These are phyloP conservation scores for Ornithorhynchus anatinus DNA, from an alignment of 2,113 vertebrate species.

Conservation along the genomic window DNA sequence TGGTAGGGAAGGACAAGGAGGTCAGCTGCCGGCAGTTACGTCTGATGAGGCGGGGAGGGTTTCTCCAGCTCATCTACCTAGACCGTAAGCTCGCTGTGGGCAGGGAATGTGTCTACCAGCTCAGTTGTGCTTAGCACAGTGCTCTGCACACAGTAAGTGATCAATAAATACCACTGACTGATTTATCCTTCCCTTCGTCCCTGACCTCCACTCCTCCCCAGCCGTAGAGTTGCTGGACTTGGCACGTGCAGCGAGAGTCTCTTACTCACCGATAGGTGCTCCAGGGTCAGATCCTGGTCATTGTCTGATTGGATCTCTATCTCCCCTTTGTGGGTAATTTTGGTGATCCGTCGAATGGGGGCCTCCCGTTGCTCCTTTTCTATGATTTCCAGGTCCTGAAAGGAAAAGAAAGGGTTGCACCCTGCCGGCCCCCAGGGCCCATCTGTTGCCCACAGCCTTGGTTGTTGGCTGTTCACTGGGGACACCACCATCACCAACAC, in stretches of 20 bases:
- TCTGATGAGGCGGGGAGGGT: too few species aligned
- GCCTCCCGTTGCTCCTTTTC: constrained; percentile 49
- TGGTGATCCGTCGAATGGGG: constrained; percentile 25
- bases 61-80: not conserved
- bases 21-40: too few species aligned
- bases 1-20: not conserved
- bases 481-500: too few species aligned
- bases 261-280: constrained; percentile 59
- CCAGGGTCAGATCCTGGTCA: constrained; percentile 53
- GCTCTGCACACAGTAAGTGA: not conserved
- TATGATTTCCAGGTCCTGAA: constrained; percentile 56
- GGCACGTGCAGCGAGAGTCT: not conserved
- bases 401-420: not conserved
- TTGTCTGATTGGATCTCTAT: constrained; percentile 55
- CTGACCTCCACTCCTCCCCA: not conserved
- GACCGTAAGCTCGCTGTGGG: too few species aligned
- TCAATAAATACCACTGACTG: not conserved
- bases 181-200: not conserved
- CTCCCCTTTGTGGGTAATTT: constrained; percentile 69
- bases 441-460: too few species aligned
- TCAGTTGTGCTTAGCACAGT: too few species aligned
- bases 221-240: not conserved
- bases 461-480: too few species aligned
- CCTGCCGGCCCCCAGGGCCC: too few species aligned
- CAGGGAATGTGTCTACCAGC: too few species aligned